Evolutionary conservation across 2,797 vertebrate genomes (phyloP), one percentile per base, ranked within the genome.

Genomic region (Danionella dracula): DNA sequence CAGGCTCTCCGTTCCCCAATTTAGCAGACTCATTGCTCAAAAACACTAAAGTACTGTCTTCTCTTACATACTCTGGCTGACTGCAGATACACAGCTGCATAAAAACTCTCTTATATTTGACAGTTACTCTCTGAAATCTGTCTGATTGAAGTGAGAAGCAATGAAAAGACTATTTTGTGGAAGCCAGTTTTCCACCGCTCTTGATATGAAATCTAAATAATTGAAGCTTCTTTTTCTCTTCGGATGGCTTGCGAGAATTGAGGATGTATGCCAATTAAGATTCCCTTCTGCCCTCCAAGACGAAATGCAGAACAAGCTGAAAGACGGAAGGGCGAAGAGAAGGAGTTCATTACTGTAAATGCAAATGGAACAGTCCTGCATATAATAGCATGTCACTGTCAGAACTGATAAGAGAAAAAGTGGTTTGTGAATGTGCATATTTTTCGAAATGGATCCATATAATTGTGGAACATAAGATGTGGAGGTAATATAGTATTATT

Each of bases 201-300:
- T 79, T 85, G 82, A 86, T 86, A 84, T 82, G 72, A 76, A 81
- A 74, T 78, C 83, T 81, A 84, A 84, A 87, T 87, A 83, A 87
- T 88, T 85, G 82, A 85, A 82, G 74, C 80, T 74, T 46, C 8
- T 11, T 83, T 78, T 81, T 78, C 77, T 84, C 81, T 80, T 78
- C 72, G 73, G 76, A 75, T 81, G 63, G 66, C 53, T 50, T 54
- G 48, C 54, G 66, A 73, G 60, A 65, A 72, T 80, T 72, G 69
- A 79, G 76, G 73, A 78, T 82, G 70, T 76, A 75, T 68, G 70
- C 83, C 88, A 88, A 89, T 90, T 89, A 90, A 85, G 83, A 84
- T 82, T 82, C 80, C 74, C 83, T 78, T 86, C 75, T 84, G 82
- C 76, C 81, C 78, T 88, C 78, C 74, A 79, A 79, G 78, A 81